These are phyloP conservation scores for Troides oblongomaculatus DNA, from an alignment of 2,888 invertebrate genomes.

Conservation along the genomic window DNA sequence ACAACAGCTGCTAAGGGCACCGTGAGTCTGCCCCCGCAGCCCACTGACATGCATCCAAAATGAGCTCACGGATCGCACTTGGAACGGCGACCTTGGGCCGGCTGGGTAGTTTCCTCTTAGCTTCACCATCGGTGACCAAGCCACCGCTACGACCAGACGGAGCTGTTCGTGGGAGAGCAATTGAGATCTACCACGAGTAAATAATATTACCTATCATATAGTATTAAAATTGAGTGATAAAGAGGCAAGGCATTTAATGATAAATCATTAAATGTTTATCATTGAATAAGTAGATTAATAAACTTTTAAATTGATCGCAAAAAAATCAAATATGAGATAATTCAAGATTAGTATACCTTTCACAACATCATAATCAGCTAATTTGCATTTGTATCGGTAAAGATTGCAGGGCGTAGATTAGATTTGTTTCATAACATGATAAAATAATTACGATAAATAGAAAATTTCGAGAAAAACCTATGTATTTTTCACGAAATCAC, in stretches of 20 bases:
- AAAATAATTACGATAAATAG: constrained; percentile 1
- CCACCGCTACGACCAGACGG: too few relatives aligned
- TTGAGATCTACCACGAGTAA: too few relatives aligned
- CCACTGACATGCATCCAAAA: too few relatives aligned
- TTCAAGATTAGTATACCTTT: background rate
- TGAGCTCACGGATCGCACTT: too few relatives aligned
- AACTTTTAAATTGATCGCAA: background rate
- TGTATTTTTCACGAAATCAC: background rate
- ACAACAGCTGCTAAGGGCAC: too few relatives aligned
- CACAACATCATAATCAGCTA: background rate
- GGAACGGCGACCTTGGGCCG: too few relatives aligned
- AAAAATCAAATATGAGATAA: background rate
- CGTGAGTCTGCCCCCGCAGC: too few relatives aligned
- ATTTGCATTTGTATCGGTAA: background rate
- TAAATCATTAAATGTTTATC: background rate
- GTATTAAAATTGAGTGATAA: background rate
- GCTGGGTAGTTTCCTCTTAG: too few relatives aligned
- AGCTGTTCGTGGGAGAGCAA: too few relatives aligned
- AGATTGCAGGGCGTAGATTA: background rate
- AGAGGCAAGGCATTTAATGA: background rate
- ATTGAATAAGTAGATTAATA: background rate
- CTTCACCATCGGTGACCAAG: too few relatives aligned
- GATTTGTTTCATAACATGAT: background rate
- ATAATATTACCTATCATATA: too few relatives aligned
- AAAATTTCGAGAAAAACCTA: background rate